Base-by-base conservation (phyloP, 2,888 invertebrate species). In the Teleogryllus oceanicus region DNA sequence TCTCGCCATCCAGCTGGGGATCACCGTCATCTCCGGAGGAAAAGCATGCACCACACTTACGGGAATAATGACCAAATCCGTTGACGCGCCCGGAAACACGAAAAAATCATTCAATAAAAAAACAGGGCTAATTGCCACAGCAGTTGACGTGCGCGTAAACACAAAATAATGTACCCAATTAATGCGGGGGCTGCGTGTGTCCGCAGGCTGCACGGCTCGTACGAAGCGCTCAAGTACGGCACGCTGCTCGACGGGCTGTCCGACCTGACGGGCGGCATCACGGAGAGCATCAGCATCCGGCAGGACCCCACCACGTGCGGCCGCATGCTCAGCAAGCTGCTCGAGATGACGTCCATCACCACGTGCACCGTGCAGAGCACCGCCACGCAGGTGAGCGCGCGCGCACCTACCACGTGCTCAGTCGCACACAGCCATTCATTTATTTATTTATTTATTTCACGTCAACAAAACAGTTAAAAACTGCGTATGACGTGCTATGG, bases 181-280 rank as follows among this genome's bases (percentile, higher is more conserved):
- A 24, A 24, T 2, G 2, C 3, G 2, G 24, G 24, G 24, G 24
- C 3, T 24, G 24, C 24, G 5, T 37, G 24, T 4, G 21, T 75
- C 86, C 87, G 18, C 86, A 96, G 96, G 88, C 88, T 97, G 80
- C 96, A 96, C 85, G 96, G 96, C 8, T 96, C 96, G 0, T 97
- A 97, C 87, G 96, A 97, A 87, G 96, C 96, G 0, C 88, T 97
- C 2, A 96, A 96, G 85, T 97, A 97, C 85, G 96, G 96, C n/a
- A 95, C 94, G 76, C 89, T 95, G 16, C 88, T 96, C 81, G 96
- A 96, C 86, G 96, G 96, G 1, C 88, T 97, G 79, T 94, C 95
- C 0, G 96, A 96, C 87, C 89, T 97, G 50, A 94, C 96, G 0
- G 96, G 96, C 0, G 96, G 96, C 10, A 94, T 96, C 80, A 95